Base-by-base conservation (phyloP, 1,140 invertebrate genomes). In the Hyles euphorbiae region DNA sequence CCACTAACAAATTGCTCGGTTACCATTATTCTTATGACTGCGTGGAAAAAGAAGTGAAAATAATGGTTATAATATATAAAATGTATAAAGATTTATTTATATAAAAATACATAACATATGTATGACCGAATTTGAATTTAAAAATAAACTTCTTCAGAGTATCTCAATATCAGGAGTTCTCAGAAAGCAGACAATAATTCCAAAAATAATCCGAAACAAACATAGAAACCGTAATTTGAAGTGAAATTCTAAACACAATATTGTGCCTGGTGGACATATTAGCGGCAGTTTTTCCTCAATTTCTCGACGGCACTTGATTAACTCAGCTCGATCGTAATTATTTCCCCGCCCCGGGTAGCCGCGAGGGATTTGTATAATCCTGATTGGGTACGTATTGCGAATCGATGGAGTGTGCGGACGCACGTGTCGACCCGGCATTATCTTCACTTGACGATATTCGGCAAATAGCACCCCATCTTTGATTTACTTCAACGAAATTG, bases 321-420 rank as follows among this genome's bases (percentile, higher is more conserved):
- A 74, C 72, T 79, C 74, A 61, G 68, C 65, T 76, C 78, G 68
- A 76, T 80, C 71, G 78, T 84, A 83, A 87, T 84, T 83, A 84
- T 84, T 78, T 70, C 74, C 70, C 72, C 33, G 54, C 61, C 56
- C 59, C 64, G 65, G 59, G 63, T 57, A 58, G 65, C 71, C 76
- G 72, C 73, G 67, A 66, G 79, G 81, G 81, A 81, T 81, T 82
- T 81, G 77, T 82, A 76, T 87, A 87, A 87, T 87, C 83, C 83
- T 79, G 78, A 87, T 84, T 87, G 81, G 83, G 75, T 74, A 74
- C 78, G 81, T 85, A 81, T 85, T 79, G 78, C 74, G 70, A 78
- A 61, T 72, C 81, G 79, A 81, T 82, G 78, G 78, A 81, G 80
- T 87, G 81, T 81, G 75, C 65, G 60, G 53, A 49, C 70, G 72